Conservation (phyloP, 2,888 invertebrate species). For the Pachydiplax longipennis region DNA sequence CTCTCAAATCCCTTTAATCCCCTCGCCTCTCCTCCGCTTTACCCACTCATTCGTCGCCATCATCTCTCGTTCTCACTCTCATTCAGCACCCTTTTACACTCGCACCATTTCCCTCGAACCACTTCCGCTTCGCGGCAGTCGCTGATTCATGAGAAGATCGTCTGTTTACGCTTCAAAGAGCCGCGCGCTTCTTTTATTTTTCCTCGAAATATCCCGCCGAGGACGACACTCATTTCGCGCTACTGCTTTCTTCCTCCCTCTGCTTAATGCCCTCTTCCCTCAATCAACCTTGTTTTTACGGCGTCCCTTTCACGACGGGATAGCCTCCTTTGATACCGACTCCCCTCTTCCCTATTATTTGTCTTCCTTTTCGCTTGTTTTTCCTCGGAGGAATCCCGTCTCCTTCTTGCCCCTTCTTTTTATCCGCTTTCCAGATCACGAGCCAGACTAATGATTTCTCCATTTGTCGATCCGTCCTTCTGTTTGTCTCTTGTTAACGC, state of each 20-base stretch:
- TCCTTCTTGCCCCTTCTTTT: neutral
- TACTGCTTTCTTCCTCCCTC: neutral
- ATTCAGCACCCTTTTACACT: too few relatives aligned
- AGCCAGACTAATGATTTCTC: too few relatives aligned
- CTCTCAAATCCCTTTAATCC: too few relatives aligned
- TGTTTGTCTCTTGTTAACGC: too few relatives aligned
- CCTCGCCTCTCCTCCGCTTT: too few relatives aligned
- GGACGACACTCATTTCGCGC: neutral
- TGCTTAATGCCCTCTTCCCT: neutral
- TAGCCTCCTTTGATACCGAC: neutral
- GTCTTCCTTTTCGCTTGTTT: neutral
- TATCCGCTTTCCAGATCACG: neutral
- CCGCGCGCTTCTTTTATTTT: neutral
- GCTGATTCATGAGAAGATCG: neutral
- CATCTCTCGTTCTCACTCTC: too few relatives aligned
- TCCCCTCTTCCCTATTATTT: neutral
- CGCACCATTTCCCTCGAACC: neutral
- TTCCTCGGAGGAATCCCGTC: neutral
- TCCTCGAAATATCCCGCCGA: neutral
- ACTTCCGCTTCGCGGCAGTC: neutral
- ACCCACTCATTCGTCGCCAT: too few relatives aligned
- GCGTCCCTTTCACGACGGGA: neutral
- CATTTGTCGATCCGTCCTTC: too few relatives aligned
- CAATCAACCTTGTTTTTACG: neutral
- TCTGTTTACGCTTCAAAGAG: neutral